A percentile compares a stretch with the other conserved stretches of the same genome.
Conservation (phyloP, 2,888 invertebrate species). For the Hylaea fasciaria region DNA sequence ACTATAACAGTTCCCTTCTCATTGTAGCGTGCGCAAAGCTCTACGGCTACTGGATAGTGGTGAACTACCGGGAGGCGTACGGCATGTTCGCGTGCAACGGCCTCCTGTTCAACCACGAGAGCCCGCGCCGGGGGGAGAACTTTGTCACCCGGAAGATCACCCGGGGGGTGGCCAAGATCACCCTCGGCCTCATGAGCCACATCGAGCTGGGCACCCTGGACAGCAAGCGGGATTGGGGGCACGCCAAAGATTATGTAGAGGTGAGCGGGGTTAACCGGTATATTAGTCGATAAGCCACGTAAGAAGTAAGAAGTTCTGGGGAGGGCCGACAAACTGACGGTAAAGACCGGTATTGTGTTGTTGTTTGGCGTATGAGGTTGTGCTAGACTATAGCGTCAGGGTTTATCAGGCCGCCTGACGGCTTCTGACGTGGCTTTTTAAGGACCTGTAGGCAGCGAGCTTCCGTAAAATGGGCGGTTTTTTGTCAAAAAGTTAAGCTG, state of each 20-base stretch:
- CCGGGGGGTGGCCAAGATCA: conserved; percentile 98
- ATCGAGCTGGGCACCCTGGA: conserved; percentile 98
- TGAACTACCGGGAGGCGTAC: conserved; percentile 98
- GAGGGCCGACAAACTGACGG: no score
- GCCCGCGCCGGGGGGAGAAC: conserved; percentile 97
- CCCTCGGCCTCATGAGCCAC: conserved; percentile 92
- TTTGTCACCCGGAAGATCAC: conserved; percentile 99
- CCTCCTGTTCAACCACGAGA: conserved; percentile 98
- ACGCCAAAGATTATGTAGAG: conserved; percentile 97
- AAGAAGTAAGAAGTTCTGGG: no score
- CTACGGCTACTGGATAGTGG: conserved; percentile 98
- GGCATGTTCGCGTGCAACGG: conserved; percentile 98
- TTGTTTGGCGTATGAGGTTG: no score
- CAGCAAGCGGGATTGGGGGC: conserved; percentile 99
- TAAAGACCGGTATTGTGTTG: no score
- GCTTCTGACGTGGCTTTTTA: no score
- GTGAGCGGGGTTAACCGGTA: conserved; percentile 74
- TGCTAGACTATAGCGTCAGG: no score
- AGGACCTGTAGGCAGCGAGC: no score
- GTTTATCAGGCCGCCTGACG: no score
- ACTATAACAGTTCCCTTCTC: no score
- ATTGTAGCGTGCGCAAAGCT: conserved; percentile 95
- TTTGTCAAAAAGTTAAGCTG: no score
- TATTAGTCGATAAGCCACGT: no score
- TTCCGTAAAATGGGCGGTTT: no score